phyloP scores from a whole-genome alignment of 30 jellyfish, hydroid and myxozoan species.

The Rhopilema esculentum region DNA sequence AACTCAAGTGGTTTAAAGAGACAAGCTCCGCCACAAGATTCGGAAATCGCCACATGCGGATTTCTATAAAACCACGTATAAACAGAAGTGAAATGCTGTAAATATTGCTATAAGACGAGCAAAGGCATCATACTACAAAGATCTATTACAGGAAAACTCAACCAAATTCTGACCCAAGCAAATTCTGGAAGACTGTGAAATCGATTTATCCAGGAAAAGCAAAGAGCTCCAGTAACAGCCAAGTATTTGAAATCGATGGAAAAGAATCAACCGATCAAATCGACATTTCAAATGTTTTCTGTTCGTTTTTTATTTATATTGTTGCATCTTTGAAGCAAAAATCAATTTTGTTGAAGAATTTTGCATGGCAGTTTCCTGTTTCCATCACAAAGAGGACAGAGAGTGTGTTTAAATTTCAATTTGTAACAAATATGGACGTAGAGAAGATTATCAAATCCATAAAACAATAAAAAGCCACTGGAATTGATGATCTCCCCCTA shows the following conservation, averaged over 20 bases:
- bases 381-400: conserved; percentile 32
- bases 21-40: conserved; percentile 34
- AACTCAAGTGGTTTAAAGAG: conserved; percentile 42
- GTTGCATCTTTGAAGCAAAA: conserved; percentile 49
- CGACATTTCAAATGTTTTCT: conserved; percentile 50
- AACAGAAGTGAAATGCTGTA: conserved; percentile 40
- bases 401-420: conserved; percentile 8
- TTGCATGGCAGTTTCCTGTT: conserved; percentile 41
- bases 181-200: conserved; percentile 54
- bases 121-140: conserved; percentile 40
- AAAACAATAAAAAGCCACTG: conserved; percentile 36
- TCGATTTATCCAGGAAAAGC: conserved; percentile 41
- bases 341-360: conserved; percentile 32
- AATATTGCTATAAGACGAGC: conserved; percentile 62
- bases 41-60: conserved; percentile 41
- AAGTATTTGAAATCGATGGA: conserved; percentile 42
- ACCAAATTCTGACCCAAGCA: conserved; percentile 66
- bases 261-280: conserved; percentile 33
- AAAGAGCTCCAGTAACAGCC: neutral
- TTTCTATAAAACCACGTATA: conserved; percentile 23
- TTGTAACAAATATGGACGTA: conserved; percentile 22
- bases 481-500: conserved; percentile 53
- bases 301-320: conserved; percentile 16
- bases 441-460: conserved; percentile 24
- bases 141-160: conserved; percentile 43